Percentiles rank a stretch among this genome's conserved stretches.
Conservation (phyloP, 1,140 invertebrate species). For the Macrotrachela quadricornifera region DNA sequence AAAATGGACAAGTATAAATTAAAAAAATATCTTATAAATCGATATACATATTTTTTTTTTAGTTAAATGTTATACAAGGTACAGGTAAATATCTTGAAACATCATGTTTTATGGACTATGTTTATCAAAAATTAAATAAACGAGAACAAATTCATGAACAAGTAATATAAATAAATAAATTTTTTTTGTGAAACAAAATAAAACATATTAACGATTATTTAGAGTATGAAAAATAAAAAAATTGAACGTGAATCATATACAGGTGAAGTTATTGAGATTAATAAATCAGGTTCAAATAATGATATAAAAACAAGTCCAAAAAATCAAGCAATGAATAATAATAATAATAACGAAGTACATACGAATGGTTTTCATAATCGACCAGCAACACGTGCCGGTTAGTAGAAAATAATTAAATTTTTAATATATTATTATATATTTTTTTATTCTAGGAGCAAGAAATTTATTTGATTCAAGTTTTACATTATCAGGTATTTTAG, state of each 20-base stretch:
- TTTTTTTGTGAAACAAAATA: too few species aligned
- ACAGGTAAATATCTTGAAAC: conserved; percentile 48
- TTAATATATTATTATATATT: too few species aligned
- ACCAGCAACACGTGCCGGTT: conserved; percentile 12
- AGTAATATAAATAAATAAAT: too few species aligned
- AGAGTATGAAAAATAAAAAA: conserved; percentile 14
- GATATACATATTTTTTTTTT: too few species aligned
- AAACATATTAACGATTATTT: too few species aligned
- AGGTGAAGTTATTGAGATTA: conserved; percentile 20
- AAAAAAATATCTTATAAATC: too few species aligned
- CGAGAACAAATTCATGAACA: conserved; percentile 20
- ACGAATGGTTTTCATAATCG: conserved; percentile 13
- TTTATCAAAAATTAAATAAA: conserved; percentile 43
- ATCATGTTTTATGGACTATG: conserved; percentile 39
- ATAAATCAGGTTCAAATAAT: background rate
- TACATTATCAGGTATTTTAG: conserved; percentile 38
- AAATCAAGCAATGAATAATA: conserved; percentile 1
- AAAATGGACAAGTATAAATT: conserved; percentile 12
- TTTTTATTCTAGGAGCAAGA: conserved; percentile 23
- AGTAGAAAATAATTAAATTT: background rate
- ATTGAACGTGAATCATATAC: conserved; percentile 28
- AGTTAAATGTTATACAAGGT: conserved; percentile 48
- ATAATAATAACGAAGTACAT: background rate
- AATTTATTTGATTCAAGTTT: conserved; percentile 82
- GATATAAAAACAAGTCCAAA: background rate